A percentile compares a stretch with the other conserved stretches of the same genome.
Conservation (phyloP, 1,140 invertebrate genomes). For the Sweltsa coloradensis region DNA sequence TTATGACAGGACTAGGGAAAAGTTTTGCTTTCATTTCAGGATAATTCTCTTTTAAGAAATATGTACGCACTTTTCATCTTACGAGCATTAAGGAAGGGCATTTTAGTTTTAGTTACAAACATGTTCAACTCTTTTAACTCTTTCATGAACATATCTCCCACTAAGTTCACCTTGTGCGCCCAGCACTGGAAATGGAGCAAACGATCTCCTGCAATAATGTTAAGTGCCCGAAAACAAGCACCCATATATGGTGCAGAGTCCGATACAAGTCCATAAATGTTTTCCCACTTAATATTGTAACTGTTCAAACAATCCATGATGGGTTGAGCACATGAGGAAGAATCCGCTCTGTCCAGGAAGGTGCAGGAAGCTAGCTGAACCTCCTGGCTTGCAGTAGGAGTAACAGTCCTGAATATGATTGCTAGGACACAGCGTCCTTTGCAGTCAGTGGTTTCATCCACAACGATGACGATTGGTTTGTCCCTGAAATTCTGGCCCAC, state of each 20-base stretch:
- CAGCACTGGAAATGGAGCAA: background rate
- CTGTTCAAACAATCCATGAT: background rate
- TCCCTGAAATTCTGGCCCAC: too few species aligned
- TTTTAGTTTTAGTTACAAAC: conserved; percentile 4
- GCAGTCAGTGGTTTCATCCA: conserved; percentile 7
- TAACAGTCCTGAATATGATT: background rate
- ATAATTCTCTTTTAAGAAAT: too few species aligned
- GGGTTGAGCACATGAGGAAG: background rate
- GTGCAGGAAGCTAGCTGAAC: background rate
- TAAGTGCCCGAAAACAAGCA: conserved; percentile 3
- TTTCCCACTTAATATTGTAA: conserved; percentile 1
- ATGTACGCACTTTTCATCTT: conserved; percentile 5
- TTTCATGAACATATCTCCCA: background rate
- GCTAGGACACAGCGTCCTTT: conserved; percentile 1
- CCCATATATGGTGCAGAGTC: conserved; percentile 5
- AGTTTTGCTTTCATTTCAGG: background rate
- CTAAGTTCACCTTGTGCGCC: conserved; percentile 1
- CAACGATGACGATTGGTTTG: background rate
- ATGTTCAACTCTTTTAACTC: conserved; percentile 5
- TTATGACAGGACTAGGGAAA: conserved; percentile 2
- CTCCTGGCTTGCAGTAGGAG: background rate
- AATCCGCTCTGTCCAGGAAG: conserved; percentile 4
- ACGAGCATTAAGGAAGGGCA: conserved; percentile 1
- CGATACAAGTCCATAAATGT: conserved; percentile 2
- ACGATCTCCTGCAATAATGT: background rate